Evolutionary conservation across 2,797 vertebrate genomes (phyloP).

Genomic region (Tokudaia tokunoshimensis): DNA sequence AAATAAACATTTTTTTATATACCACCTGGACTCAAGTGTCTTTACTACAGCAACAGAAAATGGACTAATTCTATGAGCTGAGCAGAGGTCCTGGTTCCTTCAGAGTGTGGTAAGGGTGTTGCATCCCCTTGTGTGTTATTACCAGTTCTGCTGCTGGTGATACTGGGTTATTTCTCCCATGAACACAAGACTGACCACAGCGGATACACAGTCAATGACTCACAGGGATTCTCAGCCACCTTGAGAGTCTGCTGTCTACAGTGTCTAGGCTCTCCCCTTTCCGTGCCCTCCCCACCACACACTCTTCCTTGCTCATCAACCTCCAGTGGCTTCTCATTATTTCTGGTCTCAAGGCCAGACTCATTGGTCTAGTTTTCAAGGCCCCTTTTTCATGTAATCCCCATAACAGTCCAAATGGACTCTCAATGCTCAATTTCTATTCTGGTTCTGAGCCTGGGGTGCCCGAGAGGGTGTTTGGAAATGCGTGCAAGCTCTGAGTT

Average conservation of each 20-base stretch:
- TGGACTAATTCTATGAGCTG: neutral
- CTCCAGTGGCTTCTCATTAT: neutral
- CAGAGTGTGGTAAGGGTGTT: neutral
- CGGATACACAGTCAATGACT: neutral
- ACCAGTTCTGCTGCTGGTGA: neutral
- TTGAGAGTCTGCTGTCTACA: neutral
- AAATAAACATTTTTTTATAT: neutral
- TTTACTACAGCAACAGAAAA: neutral
- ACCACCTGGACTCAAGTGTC: neutral
- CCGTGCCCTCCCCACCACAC: too few relatives aligned
- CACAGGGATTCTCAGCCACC: neutral
- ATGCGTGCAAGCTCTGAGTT: neutral
- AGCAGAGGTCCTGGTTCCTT: neutral
- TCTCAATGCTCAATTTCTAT: neutral
- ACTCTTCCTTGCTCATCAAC: neutral
- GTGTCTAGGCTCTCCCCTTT: neutral
- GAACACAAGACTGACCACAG: neutral
- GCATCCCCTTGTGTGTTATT: neutral
- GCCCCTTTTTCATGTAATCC: neutral
- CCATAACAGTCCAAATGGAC: neutral
- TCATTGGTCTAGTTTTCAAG: constrained; percentile 21
- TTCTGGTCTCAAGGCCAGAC: neutral
- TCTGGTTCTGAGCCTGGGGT: neutral
- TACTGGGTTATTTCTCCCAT: neutral
- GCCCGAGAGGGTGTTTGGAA: neutral